Evolutionary conservation across 2,888 invertebrate species (phyloP).

Genomic region (Spodoptera littoralis): DNA sequence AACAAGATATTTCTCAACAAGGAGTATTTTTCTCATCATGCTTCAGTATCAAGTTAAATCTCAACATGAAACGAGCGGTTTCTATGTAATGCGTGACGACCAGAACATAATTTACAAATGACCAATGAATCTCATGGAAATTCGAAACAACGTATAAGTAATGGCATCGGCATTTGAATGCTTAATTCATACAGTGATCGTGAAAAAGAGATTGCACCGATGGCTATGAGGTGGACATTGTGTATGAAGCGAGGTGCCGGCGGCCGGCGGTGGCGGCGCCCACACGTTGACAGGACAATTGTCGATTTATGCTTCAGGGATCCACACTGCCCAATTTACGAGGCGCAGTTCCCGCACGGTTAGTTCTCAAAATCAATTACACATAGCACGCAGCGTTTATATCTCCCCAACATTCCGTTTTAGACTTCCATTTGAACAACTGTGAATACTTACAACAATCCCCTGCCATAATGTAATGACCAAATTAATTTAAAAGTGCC

Average conservation of each 20-base stretch:
- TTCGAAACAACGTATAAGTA: conserved; percentile 44
- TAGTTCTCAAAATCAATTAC: conserved; percentile 64
- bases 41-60: too few species aligned
- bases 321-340: conserved; percentile 69
- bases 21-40: too few species aligned
- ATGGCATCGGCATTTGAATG: conserved; percentile 45
- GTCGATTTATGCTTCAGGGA: conserved; percentile 75
- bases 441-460: conserved; percentile 13
- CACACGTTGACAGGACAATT: conserved; percentile 79
- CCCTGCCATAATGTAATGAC: conserved; percentile 44
- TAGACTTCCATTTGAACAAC: conserved; percentile 25
- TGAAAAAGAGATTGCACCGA: conserved; percentile 47
- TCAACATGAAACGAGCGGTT: neutral
- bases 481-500: conserved; percentile 53
- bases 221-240: conserved; percentile 54
- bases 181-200: conserved; percentile 47
- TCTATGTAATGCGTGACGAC: neutral
- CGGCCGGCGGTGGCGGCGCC: conserved; percentile 63
- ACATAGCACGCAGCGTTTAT: conserved; percentile 43
- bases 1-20: too few species aligned
- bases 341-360: conserved; percentile 60
- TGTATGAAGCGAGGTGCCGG: conserved; percentile 57
- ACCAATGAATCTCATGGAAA: conserved; percentile 21
- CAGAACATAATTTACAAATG: conserved; percentile 21
- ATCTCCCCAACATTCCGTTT: conserved; percentile 40